These are phyloP conservation scores for Apamea anceps DNA, from an alignment of 2,888 invertebrate genomes.

Conservation along the genomic window DNA sequence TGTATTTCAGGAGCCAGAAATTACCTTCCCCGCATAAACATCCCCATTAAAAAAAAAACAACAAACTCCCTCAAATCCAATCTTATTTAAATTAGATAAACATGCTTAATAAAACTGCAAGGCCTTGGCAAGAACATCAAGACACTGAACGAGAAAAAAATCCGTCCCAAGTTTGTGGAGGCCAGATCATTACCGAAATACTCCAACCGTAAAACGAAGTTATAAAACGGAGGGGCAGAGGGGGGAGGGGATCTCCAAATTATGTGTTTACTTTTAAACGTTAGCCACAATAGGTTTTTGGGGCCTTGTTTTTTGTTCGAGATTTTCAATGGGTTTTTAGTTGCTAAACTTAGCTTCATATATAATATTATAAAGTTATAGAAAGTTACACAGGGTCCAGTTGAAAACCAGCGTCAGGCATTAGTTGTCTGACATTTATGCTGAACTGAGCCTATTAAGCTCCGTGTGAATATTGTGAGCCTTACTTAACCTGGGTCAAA, in stretches of 20 bases:
- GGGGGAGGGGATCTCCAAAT: slow-evolving; percentile 63
- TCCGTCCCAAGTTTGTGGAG: slow-evolving; percentile 63
- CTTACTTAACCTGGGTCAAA: too few relatives aligned
- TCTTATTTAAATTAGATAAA: slow-evolving; percentile 65
- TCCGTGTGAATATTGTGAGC: too few relatives aligned
- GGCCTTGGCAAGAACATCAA: slow-evolving; percentile 58
- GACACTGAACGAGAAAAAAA: slow-evolving; percentile 65
- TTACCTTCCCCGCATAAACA: neutral
- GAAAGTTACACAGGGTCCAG: too few relatives aligned
- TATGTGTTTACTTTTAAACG: slow-evolving; percentile 72
- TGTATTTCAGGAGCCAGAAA: neutral
- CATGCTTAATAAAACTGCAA: slow-evolving; percentile 58
- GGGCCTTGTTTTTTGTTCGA: slow-evolving; percentile 46
- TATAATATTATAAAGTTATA: too few relatives aligned
- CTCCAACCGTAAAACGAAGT: slow-evolving; percentile 76
- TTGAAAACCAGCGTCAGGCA: too few relatives aligned
- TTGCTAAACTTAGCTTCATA: neutral
- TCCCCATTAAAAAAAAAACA: neutral
- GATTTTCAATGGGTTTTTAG: slow-evolving; percentile 29
- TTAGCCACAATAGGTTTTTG: slow-evolving; percentile 60
- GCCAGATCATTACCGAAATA: slow-evolving; percentile 72
- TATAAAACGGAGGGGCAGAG: slow-evolving; percentile 67
- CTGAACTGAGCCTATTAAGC: too few relatives aligned
- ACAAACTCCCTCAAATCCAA: slow-evolving; percentile 38
- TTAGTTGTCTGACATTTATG: too few relatives aligned